phyloP scores from a whole-genome alignment of 2,797 vertebrate genomes.

The Etheostoma perlongum region DNA sequence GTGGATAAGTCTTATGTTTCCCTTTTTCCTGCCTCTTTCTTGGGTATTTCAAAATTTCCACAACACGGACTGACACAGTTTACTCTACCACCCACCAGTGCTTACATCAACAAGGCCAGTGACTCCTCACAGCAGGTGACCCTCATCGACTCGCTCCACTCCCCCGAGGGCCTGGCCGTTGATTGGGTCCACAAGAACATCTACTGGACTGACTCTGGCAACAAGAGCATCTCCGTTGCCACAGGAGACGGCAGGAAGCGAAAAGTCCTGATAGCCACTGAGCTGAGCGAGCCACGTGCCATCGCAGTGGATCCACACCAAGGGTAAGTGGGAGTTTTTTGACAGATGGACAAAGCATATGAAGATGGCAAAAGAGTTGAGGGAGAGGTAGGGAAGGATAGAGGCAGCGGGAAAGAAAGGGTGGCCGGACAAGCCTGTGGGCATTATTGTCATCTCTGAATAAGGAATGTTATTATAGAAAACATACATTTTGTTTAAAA shows the following conservation, averaged over 20 bases:
- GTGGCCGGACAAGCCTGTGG: background rate
- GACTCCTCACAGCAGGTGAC: slow-evolving; percentile 91
- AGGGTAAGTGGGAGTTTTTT: slow-evolving; percentile 85
- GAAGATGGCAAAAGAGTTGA: slow-evolving; percentile 1
- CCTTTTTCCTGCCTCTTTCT: background rate
- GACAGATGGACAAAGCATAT: slow-evolving; percentile 12
- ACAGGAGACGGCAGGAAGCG: slow-evolving; percentile 92
- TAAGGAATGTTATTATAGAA: background rate
- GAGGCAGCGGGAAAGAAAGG: background rate
- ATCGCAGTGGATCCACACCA: slow-evolving; percentile 94
- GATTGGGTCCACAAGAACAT: slow-evolving; percentile 99
- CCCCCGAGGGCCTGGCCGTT: slow-evolving; percentile 95
- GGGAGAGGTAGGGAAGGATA: background rate
- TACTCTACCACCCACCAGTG: slow-evolving; percentile 76
- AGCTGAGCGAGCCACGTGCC: slow-evolving; percentile 94
- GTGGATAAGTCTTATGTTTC: background rate
- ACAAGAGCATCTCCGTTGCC: slow-evolving; percentile 96
- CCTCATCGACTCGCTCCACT: slow-evolving; percentile 92
- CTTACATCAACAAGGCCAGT: slow-evolving; percentile 95
- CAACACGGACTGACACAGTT: background rate
- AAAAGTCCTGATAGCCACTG: slow-evolving; percentile 90
- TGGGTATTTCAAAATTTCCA: background rate
- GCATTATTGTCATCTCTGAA: slow-evolving; percentile 7
- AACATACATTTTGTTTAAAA: background rate
- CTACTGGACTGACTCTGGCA: slow-evolving; percentile 98